Evolutionary conservation across 1,140 invertebrate genomes (phyloP).

Genomic region (Pseudomyrmex flavicornis): DNA sequence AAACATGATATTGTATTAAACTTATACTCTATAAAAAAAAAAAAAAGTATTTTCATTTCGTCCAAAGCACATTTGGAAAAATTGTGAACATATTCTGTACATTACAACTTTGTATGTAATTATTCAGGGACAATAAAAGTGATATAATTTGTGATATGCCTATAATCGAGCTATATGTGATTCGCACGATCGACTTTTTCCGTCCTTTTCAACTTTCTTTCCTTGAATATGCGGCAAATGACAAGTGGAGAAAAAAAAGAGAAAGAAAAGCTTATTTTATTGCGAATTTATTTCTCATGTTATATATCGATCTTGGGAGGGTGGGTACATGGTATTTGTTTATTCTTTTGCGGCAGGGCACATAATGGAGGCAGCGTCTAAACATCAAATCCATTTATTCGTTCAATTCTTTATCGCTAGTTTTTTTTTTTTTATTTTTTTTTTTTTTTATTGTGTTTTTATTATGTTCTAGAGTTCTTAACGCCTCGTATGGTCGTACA

Average conservation of each 20-base stretch:
- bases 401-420: constrained; percentile 72
- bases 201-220: neutral
- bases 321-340: constrained; percentile 69
- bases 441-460: constrained; percentile 28
- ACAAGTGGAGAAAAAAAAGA: neutral
- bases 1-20: neutral
- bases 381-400: constrained; percentile 82
- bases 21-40: neutral
- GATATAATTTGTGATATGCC: constrained; percentile 63
- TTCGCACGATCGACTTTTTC: neutral
- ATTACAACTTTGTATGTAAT: constrained; percentile 43
- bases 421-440: constrained; percentile 53
- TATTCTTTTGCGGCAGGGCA: constrained; percentile 71
- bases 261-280: constrained; percentile 62
- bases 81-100: constrained; percentile 32
- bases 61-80: constrained; percentile 8
- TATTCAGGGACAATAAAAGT: constrained; percentile 44
- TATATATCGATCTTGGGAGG: constrained; percentile 65
- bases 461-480: constrained; percentile 71
- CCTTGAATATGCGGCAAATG: neutral
- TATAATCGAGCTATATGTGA: neutral
- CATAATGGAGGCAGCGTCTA: constrained; percentile 75
- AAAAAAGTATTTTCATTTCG: neutral
- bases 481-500: constrained; percentile 69
- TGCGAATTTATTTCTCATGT: constrained; percentile 76